Base-by-base conservation (phyloP, 2,797 vertebrate species). In the Platalea minor region DNA sequence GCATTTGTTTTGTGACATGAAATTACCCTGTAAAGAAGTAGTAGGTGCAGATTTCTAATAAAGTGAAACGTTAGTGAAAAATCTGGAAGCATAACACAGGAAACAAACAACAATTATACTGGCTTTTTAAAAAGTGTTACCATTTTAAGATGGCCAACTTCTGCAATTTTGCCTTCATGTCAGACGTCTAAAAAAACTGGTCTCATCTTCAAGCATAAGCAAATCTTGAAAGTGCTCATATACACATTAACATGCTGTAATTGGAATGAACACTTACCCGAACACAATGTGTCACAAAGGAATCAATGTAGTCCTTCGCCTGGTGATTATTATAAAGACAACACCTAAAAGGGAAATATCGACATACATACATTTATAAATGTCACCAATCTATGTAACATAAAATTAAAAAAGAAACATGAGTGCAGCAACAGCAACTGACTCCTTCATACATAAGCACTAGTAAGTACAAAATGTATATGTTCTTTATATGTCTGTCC, bases 261-360 rank as follows among this genome's bases (percentile, higher is more conserved):
- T 1, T 53, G 48, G 85, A 92, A 26, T 67, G 23, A 92, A 82
- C 12, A 79, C 99, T 91, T 98, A 99, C 99, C 98, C 99, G 98
- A 92, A 99, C 99, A 88, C 99, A 99, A 91, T 99, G 99, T 39
- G 99, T 99, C 89, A 99, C 99, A 97, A 99, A 99, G 54, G 99
- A 99, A 97, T 99, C 99, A 63, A 99, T 99, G 98, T 99, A 99
- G 97, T 99, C 99, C 98, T 99, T 99, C 43, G 99, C 99, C 96
- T 99, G 99, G 96, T 99, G 99, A 97, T 99, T 99, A 97, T 99
- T 99, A 94, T 99, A 99, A 61, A 99, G 98, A 97, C 99, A 99
- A 97, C 99, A 99, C 94, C 99, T 99, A 92, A 45, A 96, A 98
- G n/a, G 13, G 77, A 86, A 97, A 97, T 10, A 91, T 4, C 35